phyloP scores from a whole-genome alignment of 1,140 invertebrate genomes.

The Brachionus rotundiformis region DNA sequence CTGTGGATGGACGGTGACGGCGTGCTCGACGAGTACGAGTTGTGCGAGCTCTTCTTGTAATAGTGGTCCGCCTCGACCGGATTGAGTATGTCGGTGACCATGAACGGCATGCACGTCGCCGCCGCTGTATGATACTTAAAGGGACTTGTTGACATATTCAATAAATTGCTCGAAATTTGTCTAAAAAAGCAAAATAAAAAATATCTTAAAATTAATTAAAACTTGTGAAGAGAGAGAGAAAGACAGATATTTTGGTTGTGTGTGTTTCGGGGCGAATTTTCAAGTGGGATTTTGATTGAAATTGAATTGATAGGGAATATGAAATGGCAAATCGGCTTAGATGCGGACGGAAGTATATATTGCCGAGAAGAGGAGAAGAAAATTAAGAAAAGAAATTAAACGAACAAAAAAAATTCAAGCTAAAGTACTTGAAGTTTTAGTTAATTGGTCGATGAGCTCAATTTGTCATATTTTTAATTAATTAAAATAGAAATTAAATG shows the following conservation, averaged over 20 bases:
- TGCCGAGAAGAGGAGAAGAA: slow-evolving; percentile 26
- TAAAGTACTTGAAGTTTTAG: slow-evolving; percentile 33
- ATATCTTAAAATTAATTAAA: no score
- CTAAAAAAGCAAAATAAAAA: no score
- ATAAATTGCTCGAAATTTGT: neutral
- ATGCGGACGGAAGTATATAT: slow-evolving; percentile 4
- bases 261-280: no score
- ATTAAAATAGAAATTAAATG: neutral
- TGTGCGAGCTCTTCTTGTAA: neutral
- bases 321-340: slow-evolving; percentile 40
- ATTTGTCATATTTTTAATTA: slow-evolving; percentile 44
- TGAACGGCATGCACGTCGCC: slow-evolving; percentile 23
- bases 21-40: slow-evolving; percentile 16
- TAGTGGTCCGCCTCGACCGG: neutral
- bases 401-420: slow-evolving; percentile 24
- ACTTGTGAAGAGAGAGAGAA: no score
- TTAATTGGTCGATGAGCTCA: slow-evolving; percentile 4
- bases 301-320: neutral
- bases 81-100: slow-evolving; percentile 37
- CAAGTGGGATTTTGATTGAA: neutral
- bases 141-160: slow-evolving; percentile 38
- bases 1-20: slow-evolving; percentile 25
- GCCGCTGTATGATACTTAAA: slow-evolving; percentile 8
- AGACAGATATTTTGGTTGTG: no score
- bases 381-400: neutral